phyloP scores from a whole-genome alignment of 2,888 invertebrate species.

The Graphium colonna region DNA sequence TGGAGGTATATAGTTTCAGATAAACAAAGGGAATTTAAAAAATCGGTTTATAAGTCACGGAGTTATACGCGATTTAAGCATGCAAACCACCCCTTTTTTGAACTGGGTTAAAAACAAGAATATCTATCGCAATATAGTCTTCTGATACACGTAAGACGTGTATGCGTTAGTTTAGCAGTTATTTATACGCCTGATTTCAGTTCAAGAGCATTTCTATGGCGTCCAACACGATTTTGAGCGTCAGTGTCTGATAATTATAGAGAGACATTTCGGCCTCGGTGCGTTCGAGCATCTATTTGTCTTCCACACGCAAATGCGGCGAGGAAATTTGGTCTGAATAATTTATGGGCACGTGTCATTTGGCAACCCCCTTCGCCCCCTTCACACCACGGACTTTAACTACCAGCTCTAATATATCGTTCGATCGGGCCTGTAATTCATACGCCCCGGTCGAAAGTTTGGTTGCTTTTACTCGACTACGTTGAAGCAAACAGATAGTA shows the following conservation, averaged over 20 bases:
- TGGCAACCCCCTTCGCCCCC: slow-evolving; percentile 66
- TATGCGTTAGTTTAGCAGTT: no score
- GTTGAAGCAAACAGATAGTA: no score
- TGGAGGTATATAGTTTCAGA: no score
- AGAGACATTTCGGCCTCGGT: slow-evolving; percentile 59
- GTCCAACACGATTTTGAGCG: slow-evolving; percentile 9
- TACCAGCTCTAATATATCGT: slow-evolving; percentile 24
- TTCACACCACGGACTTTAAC: slow-evolving; percentile 40
- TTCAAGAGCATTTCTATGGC: slow-evolving; percentile 13
- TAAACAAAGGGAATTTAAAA: no score
- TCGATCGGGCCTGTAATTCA: slow-evolving; percentile 14
- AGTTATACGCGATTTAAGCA: no score
- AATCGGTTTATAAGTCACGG: no score
- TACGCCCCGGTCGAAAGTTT: no score
- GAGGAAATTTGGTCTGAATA: slow-evolving; percentile 74
- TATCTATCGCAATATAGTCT: no score
- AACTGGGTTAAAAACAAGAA: no score
- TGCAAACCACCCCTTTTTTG: no score
- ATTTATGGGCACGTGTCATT: slow-evolving; percentile 75
- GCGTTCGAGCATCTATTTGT: slow-evolving; percentile 67
- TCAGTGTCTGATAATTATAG: slow-evolving; percentile 50
- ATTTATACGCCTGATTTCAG: neutral
- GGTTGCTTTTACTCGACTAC: no score
- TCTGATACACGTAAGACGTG: no score
- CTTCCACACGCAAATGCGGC: slow-evolving; percentile 77